Base-by-base conservation (phyloP, 2,888 invertebrate species). In the Cheilosia impressa region DNA sequence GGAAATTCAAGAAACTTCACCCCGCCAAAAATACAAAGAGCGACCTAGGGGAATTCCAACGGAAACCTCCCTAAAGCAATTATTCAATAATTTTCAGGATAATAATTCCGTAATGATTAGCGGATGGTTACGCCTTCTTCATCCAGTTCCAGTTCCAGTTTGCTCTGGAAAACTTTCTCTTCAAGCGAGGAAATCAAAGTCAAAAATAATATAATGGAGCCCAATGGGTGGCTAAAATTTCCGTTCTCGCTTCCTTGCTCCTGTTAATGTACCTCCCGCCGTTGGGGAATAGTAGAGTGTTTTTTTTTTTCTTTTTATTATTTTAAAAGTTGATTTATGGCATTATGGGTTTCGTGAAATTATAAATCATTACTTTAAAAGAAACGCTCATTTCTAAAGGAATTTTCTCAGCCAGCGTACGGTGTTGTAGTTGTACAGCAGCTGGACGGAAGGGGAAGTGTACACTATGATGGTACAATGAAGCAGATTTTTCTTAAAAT, bases 81-180 rank as follows among this genome's bases (percentile, higher is more conserved):
- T 75, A 75, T 75, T 75, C 75, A 65, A 57, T 75, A 43, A 75
- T 75, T 75, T 75, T 65, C 75, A 65, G 75, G 65, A 75, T 75
- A 75, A 75, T 75, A 65, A 75, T 65, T 75, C 38, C 75, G 47
- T 50, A 55, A 75, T 65, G 55, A 75, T 65, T 65, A 75, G 34
- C 45, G 55, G 63, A 52, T 43, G 52, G 71, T 2, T 60, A 60
- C 7, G 19, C 38, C 13, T 45, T 22, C 22, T 58, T 47, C 57
- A n/a, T 27, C 27, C 17, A 47, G n/a, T 34, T 17, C 34, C 19
- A 31, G 31, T 31, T 31, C 31, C 31, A 31, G 31, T 31, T 31
- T 27, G 10, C 17, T 6, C 2, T 22, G 53, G 43, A 17, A 45
- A 66, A 43, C 50, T 52, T 76, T 76, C 58, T 34, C 50, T 22